Percentiles rank a stretch among this genome's conserved stretches.
These are phyloP conservation scores for Chorisops tibialis DNA, from an alignment of 2,888 invertebrate genomes.

Conservation along the genomic window DNA sequence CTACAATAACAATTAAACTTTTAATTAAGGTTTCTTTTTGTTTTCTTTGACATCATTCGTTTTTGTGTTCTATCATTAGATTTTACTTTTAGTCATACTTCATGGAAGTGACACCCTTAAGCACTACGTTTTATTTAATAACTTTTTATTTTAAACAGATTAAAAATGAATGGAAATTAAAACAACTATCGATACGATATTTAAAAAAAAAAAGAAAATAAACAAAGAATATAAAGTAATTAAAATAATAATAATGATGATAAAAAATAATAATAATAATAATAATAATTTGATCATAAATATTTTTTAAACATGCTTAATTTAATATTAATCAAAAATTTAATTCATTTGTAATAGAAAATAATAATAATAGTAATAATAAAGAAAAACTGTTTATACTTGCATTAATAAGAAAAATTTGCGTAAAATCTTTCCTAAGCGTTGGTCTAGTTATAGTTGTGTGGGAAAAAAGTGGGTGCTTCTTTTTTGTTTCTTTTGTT, in stretches of 20 bases:
- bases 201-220: constrained; percentile 19
- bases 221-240: neutral
- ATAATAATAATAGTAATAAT: constrained; percentile 6
- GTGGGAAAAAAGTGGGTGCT: constrained; percentile 5
- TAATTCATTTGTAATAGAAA: neutral
- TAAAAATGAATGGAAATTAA: neutral
- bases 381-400: constrained; percentile 18
- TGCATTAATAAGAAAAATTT: constrained; percentile 19
- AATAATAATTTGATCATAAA: constrained; percentile 25
- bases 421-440: constrained; percentile 9
- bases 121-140: constrained; percentile 12
- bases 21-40: neutral
- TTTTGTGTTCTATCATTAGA: constrained; percentile 8
- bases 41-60: neutral
- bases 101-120: constrained; percentile 19
- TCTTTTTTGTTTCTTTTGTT: neutral
- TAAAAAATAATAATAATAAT: constrained; percentile 2
- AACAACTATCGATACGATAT: constrained; percentile 24
- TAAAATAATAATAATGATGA: too few relatives aligned
- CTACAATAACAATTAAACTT: constrained; percentile 7
- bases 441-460: constrained; percentile 20
- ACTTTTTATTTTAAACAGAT: neutral
- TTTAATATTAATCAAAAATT: constrained; percentile 3
- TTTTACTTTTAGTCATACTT: constrained; percentile 16
- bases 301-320: constrained; percentile 22